Evolutionary conservation across 2,888 invertebrate species (phyloP), one percentile per base, ranked within the genome.

Genomic region (Caradrina kadenii): DNA sequence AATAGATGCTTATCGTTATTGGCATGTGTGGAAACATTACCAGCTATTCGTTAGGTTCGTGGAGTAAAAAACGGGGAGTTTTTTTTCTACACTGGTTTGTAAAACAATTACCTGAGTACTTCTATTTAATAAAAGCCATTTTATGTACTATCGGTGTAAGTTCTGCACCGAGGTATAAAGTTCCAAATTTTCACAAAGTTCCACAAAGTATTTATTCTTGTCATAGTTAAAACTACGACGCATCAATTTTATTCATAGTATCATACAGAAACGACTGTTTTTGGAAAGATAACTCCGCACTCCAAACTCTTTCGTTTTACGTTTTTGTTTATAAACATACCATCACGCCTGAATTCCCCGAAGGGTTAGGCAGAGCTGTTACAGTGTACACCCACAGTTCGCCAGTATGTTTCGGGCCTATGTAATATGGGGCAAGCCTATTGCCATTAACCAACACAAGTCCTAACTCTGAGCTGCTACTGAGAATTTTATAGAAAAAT

Each of bases 1-100:
- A 80, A 67, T 76, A 80, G 80, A 79, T 62, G 50, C 76, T 50
- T 80, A 66, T 62, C 80, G 80, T 62, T 62, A 67, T 79, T 79
- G 76, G 76, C 68, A 63, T 42, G 56, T 62, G 80, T 59, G 59
- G 67, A 66, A 76, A 67, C 50, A 54, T 79, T 74, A 59, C 53
- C 19, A 53, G 49, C 63, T 19, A 21, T 50, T 45, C 49, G 56
- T 58, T 31, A 21, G 19, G 39, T 48, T 56, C 11, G 53, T 35
- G 15, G 6, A 53, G 63, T 45, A 59, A n/a, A 22, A 58, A 53
- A n/a, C 19, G 13, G 58, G 8, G 31, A 70, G 22, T 62, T 17
- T n/a, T 42, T 22, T n/a, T 19, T 48, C n/a, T 53, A 48, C 56
- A 42, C 31, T 11, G 10, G 15, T 19, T 77, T 70, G 15, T 58